Evolutionary conservation across 2,113 vertebrate species (phyloP).

Genomic region (Nicator chloris): DNA sequence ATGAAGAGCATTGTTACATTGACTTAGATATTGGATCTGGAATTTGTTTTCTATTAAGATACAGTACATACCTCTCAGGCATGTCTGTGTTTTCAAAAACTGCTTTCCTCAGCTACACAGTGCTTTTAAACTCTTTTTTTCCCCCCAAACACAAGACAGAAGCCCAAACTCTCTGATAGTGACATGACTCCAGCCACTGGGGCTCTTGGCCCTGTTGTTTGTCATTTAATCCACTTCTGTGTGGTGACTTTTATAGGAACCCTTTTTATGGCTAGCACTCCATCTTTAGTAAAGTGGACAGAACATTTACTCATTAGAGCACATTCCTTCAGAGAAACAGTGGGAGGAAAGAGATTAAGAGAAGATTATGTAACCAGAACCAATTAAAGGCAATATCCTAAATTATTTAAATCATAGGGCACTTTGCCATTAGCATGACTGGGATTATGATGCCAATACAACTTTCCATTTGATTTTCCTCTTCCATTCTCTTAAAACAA

Average conservation of each 20-base stretch:
- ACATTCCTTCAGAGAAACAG: background rate
- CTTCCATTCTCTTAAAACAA: background rate
- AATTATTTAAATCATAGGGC: slow-evolving; percentile 4
- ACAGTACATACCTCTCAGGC: background rate
- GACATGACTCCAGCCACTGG: background rate
- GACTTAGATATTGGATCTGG: background rate
- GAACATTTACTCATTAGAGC: slow-evolving; percentile 19
- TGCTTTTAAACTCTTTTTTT: background rate
- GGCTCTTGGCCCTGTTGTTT: background rate
- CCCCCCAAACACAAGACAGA: background rate
- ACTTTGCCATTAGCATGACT: background rate
- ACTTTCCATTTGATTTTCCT: background rate
- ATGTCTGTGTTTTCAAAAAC: background rate
- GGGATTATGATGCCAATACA: background rate
- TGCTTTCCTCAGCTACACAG: background rate
- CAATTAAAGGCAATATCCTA: slow-evolving; percentile 8
- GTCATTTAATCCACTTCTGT: background rate
- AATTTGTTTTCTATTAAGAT: background rate
- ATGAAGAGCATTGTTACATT: background rate
- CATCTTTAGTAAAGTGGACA: background rate
- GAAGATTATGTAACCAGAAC: background rate
- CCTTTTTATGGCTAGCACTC: background rate
- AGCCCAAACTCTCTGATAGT: background rate
- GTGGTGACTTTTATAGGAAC: background rate
- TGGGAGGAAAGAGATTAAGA: background rate